These are phyloP conservation scores for Todiramphus chloris DNA, from an alignment of 2,113 vertebrate species.

Conservation along the genomic window DNA sequence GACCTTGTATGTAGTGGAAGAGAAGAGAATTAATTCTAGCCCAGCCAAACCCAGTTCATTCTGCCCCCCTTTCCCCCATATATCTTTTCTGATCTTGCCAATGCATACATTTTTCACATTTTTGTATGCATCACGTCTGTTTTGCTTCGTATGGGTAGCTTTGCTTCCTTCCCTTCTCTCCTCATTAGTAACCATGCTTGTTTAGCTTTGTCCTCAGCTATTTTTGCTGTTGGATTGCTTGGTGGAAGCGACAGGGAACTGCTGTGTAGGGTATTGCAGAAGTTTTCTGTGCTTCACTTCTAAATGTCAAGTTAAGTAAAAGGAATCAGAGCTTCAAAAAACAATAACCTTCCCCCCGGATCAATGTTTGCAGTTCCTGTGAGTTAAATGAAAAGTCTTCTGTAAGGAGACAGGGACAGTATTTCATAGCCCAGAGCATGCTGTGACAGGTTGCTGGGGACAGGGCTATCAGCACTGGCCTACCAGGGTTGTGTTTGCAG, in stretches of 20 bases:
- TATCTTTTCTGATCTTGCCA: not conserved
- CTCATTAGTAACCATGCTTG: not conserved
- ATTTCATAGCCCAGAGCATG: not conserved
- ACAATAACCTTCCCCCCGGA: not conserved
- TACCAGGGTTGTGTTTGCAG: not conserved
- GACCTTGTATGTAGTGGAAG: not conserved
- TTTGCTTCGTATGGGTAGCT: not conserved
- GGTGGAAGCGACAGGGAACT: not conserved
- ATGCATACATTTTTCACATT: not conserved
- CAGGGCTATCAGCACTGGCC: not conserved
- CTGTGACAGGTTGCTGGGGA: not conserved
- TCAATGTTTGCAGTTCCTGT: not conserved
- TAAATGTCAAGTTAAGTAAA: not conserved
- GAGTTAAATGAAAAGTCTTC: not conserved
- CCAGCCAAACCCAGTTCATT: not conserved
- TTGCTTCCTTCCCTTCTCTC: not conserved
- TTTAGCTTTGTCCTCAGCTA: not conserved
- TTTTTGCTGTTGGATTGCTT: not conserved
- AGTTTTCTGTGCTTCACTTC: not conserved
- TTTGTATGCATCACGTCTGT: not conserved
- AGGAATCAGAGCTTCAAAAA: not conserved
- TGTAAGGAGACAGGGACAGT: not conserved
- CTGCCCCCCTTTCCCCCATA: too few species aligned
- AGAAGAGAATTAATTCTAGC: not conserved
- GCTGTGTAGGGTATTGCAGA: not conserved